Percentiles rank a stretch among this genome's conserved stretches.
Conservation (phyloP, 2,888 invertebrate species). For the Lasioglossum vierecki region DNA sequence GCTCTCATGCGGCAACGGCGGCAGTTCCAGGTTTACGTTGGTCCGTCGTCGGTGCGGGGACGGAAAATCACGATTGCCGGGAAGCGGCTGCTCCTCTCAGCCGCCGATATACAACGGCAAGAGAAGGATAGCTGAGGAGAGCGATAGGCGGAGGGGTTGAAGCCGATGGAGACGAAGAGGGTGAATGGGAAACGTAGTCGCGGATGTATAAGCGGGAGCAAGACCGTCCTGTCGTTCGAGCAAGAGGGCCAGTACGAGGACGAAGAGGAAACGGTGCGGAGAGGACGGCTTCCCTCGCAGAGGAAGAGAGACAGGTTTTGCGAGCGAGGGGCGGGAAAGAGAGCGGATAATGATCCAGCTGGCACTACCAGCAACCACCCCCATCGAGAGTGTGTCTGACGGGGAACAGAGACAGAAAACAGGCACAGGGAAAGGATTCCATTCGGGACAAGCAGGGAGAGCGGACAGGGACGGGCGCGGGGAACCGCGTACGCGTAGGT, state of each 20-base stretch:
- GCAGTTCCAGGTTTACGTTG: constrained; percentile 77
- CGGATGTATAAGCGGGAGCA: not conserved
- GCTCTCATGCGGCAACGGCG: constrained; percentile 74
- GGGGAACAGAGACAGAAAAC: constrained; percentile 27
- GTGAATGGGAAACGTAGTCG: not conserved
- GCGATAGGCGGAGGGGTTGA: not conserved
- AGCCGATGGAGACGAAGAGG: not conserved
- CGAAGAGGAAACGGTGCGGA: not conserved
- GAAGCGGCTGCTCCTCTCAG: constrained; percentile 32
- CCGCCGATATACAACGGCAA: not conserved
- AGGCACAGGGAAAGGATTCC: constrained; percentile 35
- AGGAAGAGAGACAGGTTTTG: constrained; percentile 25
- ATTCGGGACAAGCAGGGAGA: constrained; percentile 3
- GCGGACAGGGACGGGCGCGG: constrained; percentile 10
- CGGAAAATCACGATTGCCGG: constrained; percentile 79
- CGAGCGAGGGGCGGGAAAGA: constrained; percentile 50
- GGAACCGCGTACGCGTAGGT: constrained; percentile 53
- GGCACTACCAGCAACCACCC: constrained; percentile 63
- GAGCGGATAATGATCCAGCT: constrained; percentile 70
- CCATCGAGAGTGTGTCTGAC: constrained; percentile 55
- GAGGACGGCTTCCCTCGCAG: not conserved
- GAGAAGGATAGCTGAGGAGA: not conserved
- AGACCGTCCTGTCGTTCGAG: not conserved
- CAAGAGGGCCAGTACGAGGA: not conserved
- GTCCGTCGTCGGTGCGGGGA: constrained; percentile 68